Evolutionary conservation across 2,797 vertebrate genomes (phyloP).

Genomic region (Thunnus albacares): DNA sequence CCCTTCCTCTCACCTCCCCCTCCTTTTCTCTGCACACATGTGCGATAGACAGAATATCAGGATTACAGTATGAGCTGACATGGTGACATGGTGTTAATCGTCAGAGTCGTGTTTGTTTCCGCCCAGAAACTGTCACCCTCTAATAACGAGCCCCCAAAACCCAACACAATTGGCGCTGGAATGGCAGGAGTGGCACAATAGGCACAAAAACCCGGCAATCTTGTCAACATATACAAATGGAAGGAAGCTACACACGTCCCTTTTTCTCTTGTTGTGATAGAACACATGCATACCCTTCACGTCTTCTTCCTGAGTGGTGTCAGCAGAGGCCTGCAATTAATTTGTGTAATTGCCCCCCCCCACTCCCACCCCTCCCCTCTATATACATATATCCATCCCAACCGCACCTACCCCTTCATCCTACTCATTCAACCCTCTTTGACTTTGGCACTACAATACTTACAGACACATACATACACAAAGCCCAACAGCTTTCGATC

Average conservation of each 20-base stretch:
- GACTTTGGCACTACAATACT: conserved; percentile 55
- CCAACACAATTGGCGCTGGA: conserved; percentile 79
- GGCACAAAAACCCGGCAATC: conserved; percentile 83
- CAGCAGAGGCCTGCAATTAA: conserved; percentile 84
- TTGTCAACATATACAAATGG: conserved; percentile 83
- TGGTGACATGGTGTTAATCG: conserved; percentile 84
- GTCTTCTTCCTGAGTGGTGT: conserved; percentile 79
- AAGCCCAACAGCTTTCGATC: conserved; percentile 36
- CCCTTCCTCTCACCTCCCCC: conserved; percentile 68
- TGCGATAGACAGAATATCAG: conserved; percentile 84
- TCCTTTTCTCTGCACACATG: conserved; percentile 71
- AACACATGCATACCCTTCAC: conserved; percentile 71
- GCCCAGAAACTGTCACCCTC: conserved; percentile 85
- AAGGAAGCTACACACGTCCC: conserved; percentile 72
- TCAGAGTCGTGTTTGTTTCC: conserved; percentile 84
- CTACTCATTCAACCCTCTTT: conserved; percentile 47
- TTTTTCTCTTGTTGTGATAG: conserved; percentile 83
- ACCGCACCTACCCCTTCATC: conserved; percentile 61
- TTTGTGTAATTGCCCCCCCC: conserved; percentile 77
- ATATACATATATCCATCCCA: conserved; percentile 44
- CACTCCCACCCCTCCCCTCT: background rate
- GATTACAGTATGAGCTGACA: conserved; percentile 85
- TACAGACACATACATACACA: conserved; percentile 29
- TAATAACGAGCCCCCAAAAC: conserved; percentile 83
- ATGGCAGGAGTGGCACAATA: conserved; percentile 82